Conservation (phyloP, 2,888 invertebrate species). For the Chrysina gloriosa region DNA sequence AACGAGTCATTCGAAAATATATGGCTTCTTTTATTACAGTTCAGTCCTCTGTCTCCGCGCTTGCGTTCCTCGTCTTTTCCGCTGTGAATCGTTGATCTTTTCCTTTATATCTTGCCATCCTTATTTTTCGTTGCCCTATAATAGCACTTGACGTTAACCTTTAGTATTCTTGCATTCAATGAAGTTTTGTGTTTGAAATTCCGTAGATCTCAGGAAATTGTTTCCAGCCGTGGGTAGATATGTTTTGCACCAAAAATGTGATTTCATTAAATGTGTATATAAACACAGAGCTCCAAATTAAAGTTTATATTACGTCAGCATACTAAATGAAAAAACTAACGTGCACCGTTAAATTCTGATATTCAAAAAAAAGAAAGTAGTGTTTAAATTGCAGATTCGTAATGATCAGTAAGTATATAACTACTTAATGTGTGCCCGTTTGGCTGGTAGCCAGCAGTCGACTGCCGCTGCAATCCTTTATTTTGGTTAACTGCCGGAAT, state of each 20-base stretch:
- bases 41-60: constrained; percentile 43
- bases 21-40: constrained; percentile 54
- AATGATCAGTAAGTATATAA: background rate
- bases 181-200: constrained; percentile 17
- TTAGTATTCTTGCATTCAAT: background rate
- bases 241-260: background rate
- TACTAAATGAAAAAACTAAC: too few species aligned
- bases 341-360: background rate
- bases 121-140: background rate
- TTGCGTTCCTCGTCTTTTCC: constrained; percentile 1
- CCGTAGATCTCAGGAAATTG: constrained; percentile 19
- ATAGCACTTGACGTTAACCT: constrained; percentile 19
- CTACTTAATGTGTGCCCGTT: constrained; percentile 29
- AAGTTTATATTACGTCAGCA: too few species aligned
- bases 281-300: background rate
- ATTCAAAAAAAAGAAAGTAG: background rate
- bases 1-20: constrained; percentile 48
- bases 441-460: constrained; percentile 28
- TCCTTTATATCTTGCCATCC: background rate
- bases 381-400: constrained; percentile 13
- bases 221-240: constrained; percentile 1
- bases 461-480: constrained; percentile 41
- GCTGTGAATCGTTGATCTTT: background rate
- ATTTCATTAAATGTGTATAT: background rate
- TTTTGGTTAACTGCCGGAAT: constrained; percentile 52